Evolutionary conservation across 2,888 invertebrate species (phyloP), one percentile per base, ranked within the genome.

Genomic region (Andrena bucephala): DNA sequence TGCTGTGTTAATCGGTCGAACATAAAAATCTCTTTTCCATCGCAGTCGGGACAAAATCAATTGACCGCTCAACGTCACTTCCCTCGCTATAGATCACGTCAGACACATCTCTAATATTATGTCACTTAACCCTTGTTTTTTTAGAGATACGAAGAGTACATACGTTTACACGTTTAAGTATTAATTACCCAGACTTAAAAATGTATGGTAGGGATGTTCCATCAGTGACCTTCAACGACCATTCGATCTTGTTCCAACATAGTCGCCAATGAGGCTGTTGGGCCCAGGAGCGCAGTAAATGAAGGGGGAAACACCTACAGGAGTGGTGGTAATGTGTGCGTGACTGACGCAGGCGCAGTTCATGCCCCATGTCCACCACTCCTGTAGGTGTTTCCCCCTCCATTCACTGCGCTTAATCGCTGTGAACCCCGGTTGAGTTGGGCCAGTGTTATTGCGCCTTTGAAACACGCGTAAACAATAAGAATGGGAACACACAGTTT

Each of bases 391-490:
- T 20, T 20, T 20, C 20, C 20, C 20, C 20, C 20, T 20, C 20
- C 20, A 20, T 20, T 20, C 20, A 0, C 20, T 20, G 20, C 20
- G 20, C 0, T 20, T 20, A 20, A 20, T 20, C 20, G 20, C 20
- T 20, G 20, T 20, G 0, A 20, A 20, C 20, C 20, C 20, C 20
- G 20, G 20, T 20, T 20, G 20, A 20, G 13, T 73, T 79, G 42
- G 31, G 72, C 60, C 60, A 63, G 33, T 36, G 20, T 76, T 74
- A 74, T 77, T 71, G 84, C 62, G 62, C 42, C 70, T 27, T 78
- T 85, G 80, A 77, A 69, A 33, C 62, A 73, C 62, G 67, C 87
- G 85, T n/a, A 88, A 89, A 88, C 71, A 66, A 85, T 85, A 87
- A 87, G 77, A 87, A 86, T 67, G 66, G 54, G 42, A 83, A 81